Evolutionary conservation across 2,888 invertebrate genomes (phyloP), one percentile per base, ranked within the genome.

Genomic region (Apocheima hispidaria): DNA sequence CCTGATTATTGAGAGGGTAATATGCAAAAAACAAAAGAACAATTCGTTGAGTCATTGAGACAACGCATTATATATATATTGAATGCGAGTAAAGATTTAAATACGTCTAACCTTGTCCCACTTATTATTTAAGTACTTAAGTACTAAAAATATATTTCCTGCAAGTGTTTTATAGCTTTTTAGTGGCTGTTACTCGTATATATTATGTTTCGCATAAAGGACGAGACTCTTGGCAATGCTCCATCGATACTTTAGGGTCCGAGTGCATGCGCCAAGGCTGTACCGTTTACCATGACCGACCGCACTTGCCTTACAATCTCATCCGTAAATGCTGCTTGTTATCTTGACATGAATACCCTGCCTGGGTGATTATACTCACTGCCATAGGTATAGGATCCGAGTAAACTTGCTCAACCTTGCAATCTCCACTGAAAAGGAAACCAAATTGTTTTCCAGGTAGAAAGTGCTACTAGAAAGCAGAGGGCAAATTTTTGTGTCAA

Each of bases 251-350:
- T 69, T 74, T 68, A 68, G 63, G 72, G 65, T 66, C 43, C 61
- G 58, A 69, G 65, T 65, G 66, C 66, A 65, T 62, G 67, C 63
- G 63, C 65, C 77, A 79, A 75, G 75, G 77, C 74, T 71, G 66
- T 65, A 78, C 66, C 50, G 84, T 75, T 86, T 53, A 58, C 82
- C 82, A 41, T 82, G 82, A 80, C 82, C 80, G 70, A 61, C 18
- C 44, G 46, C 54, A 62, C 12, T 59, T 57, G 63, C 71, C 65
- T 65, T 70, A 70, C 64, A 61, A 23, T 54, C 40, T 53, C 43
- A 38, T 58, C 59, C 38, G 53, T 60, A 57, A 52, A 60, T 60
- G 56, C 33, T 23, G 30, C 18, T 43, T 57, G 56, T 49, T 60
- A 52, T 59, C 68, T 66, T 68, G 69, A 61, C 65, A 61, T 66